Evolutionary conservation across 2,797 vertebrate species (phyloP).

Genomic region (Eupleurogrammus muticus): DNA sequence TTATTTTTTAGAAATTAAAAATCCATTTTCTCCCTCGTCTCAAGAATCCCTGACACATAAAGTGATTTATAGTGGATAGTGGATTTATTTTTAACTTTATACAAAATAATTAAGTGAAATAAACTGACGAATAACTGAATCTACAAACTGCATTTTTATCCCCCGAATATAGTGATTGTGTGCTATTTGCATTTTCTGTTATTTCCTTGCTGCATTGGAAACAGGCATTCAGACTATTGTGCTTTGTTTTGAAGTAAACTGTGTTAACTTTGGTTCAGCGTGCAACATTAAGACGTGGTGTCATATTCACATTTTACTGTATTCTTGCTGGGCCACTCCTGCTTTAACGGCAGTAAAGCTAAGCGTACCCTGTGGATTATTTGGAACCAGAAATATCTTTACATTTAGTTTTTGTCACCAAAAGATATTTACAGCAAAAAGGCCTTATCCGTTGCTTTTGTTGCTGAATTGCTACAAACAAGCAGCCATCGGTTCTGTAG

Average conservation of each 20-base stretch:
- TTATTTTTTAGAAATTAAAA: too few relatives aligned
- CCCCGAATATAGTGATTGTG: constrained; percentile 8
- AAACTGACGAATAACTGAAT: constrained; percentile 23
- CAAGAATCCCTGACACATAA: too few relatives aligned
- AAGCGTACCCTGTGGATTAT: not conserved
- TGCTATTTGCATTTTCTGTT: not conserved
- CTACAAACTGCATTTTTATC: constrained; percentile 13
- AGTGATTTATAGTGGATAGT: too few relatives aligned
- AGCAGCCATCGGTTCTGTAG: too few relatives aligned
- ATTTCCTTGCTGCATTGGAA: constrained; percentile 5
- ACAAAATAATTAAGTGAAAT: constrained; percentile 33
- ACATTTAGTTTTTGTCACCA: not conserved
- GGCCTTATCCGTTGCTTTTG: too few relatives aligned
- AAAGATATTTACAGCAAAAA: too few relatives aligned
- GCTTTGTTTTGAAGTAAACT: constrained; percentile 6
- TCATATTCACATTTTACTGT: constrained; percentile 4
- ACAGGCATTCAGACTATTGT: constrained; percentile 12
- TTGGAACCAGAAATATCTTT: not conserved
- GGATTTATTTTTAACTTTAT: constrained; percentile 54
- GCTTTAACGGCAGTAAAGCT: not conserved
- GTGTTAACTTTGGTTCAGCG: constrained; percentile 10
- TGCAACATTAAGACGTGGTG: not conserved
- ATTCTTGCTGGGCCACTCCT: not conserved
- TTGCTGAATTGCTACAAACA: too few relatives aligned
- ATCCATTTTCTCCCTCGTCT: too few relatives aligned